These are phyloP conservation scores for Drosophila busckii DNA, from an alignment of 1,140 invertebrate species.

Conservation along the genomic window DNA sequence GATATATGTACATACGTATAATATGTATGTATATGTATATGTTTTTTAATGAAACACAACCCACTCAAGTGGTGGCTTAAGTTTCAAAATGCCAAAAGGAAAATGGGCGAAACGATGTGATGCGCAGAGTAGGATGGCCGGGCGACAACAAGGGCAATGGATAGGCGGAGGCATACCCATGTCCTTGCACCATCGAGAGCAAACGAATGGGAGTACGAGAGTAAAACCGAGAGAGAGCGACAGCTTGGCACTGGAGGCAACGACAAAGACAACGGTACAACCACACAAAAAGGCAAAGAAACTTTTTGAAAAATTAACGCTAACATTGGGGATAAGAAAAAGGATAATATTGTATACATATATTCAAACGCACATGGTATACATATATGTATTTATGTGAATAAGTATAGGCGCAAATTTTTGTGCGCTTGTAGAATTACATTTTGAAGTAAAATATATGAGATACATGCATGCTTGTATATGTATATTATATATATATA, in stretches of 20 bases:
- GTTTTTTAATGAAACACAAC: slow-evolving; percentile 72
- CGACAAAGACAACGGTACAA: slow-evolving; percentile 24
- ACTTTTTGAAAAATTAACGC: slow-evolving; percentile 55
- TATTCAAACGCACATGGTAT: not conserved
- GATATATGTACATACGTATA: not conserved
- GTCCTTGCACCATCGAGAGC: slow-evolving; percentile 12
- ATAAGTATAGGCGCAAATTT: slow-evolving; percentile 2
- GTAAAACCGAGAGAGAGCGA: slow-evolving; percentile 19
- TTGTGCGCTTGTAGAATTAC: too few relatives aligned
- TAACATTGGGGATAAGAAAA: slow-evolving; percentile 51
- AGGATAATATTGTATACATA: slow-evolving; percentile 32
- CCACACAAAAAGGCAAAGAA: slow-evolving; percentile 47
- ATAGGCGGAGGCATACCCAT: slow-evolving; percentile 6
- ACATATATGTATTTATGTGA: not conserved
- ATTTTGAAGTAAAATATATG: too few relatives aligned
- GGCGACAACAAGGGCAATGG: not conserved
- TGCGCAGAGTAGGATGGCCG: slow-evolving; percentile 6
- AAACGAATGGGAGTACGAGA: slow-evolving; percentile 7
- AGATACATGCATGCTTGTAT: not conserved
- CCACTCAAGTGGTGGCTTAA: slow-evolving; percentile 64
- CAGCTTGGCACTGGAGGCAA: slow-evolving; percentile 8
- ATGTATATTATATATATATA: not conserved
- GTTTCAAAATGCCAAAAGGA: slow-evolving; percentile 63
- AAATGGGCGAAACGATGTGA: slow-evolving; percentile 36
- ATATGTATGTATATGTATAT: slow-evolving; percentile 14